phyloP scores from a whole-genome alignment of 2,797 vertebrate species.

The Oreortyx pictus region DNA sequence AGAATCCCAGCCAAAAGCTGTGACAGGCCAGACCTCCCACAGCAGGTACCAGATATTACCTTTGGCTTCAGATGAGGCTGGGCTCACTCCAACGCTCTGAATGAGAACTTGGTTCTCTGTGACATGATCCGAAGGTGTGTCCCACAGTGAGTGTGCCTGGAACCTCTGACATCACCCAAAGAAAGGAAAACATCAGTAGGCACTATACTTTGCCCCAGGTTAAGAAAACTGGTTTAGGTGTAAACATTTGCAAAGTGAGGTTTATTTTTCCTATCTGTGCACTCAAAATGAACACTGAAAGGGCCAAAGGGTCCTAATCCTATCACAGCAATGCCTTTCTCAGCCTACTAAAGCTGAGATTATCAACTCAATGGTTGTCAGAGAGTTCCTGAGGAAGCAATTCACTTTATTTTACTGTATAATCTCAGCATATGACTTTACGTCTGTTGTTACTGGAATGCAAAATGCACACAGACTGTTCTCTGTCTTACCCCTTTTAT shows the following conservation, averaged over 20 bases:
- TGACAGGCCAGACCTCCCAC: neutral
- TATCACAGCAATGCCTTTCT: neutral
- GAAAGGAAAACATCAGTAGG: neutral
- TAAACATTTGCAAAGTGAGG: slow-evolving; percentile 11
- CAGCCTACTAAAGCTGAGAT: slow-evolving; percentile 26
- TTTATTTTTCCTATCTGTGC: neutral
- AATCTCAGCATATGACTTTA: slow-evolving; percentile 16
- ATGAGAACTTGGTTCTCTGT: accelerated
- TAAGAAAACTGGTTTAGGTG: neutral
- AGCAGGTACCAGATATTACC: neutral
- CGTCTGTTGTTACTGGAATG: neutral
- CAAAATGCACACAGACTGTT: neutral
- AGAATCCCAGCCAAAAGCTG: slow-evolving; percentile 10
- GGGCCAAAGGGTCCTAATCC: slow-evolving; percentile 38
- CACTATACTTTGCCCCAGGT: neutral
- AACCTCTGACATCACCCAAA: neutral
- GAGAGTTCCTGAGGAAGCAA: slow-evolving; percentile 18
- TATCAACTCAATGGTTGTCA: slow-evolving; percentile 48
- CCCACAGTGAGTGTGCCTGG: neutral
- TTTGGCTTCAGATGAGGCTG: neutral
- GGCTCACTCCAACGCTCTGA: neutral
- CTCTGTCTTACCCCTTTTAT: neutral
- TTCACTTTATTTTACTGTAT: slow-evolving; percentile 14
- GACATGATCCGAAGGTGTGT: neutral
- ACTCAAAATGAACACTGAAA: slow-evolving; percentile 17